These are phyloP conservation scores for Euphonia xanthogaster DNA, from an alignment of 2,797 vertebrate genomes.

Conservation along the genomic window DNA sequence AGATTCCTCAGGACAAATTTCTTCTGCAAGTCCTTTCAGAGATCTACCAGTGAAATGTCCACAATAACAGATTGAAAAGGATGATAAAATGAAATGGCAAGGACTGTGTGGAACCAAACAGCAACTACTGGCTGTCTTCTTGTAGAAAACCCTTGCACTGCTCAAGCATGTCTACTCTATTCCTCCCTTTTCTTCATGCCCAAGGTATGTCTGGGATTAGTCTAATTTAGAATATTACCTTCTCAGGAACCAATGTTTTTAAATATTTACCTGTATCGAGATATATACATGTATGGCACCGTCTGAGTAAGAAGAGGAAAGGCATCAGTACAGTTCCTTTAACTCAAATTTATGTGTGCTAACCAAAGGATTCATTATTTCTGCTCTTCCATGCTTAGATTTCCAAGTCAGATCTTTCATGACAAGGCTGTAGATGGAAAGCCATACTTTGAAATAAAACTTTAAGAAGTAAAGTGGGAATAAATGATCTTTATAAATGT, in stretches of 20 bases:
- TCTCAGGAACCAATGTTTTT: not conserved
- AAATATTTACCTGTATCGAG: not conserved
- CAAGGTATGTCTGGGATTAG: not conserved
- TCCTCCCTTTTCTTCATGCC: not conserved
- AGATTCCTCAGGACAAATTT: slow-evolving; percentile 15
- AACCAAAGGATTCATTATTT: not conserved
- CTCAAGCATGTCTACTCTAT: not conserved
- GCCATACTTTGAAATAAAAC: not conserved
- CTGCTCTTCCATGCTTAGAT: not conserved
- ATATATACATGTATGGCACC: not conserved
- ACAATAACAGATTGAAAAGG: not conserved
- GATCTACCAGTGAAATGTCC: not conserved
- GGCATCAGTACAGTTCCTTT: not conserved
- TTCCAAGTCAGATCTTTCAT: slow-evolving; percentile 3
- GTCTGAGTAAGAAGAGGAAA: not conserved
- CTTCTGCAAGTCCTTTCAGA: not conserved
- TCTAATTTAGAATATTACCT: not conserved
- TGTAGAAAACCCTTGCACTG: not conserved
- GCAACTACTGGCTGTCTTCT: not conserved
- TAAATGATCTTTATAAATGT: slow-evolving; percentile 1
- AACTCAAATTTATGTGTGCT: not conserved
- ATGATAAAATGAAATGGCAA: not conserved
- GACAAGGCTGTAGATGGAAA: not conserved
- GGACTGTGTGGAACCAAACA: not conserved
- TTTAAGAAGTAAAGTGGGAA: not conserved